Base-by-base conservation (phyloP, 2,888 invertebrate species). In the Volucella bombylans region DNA sequence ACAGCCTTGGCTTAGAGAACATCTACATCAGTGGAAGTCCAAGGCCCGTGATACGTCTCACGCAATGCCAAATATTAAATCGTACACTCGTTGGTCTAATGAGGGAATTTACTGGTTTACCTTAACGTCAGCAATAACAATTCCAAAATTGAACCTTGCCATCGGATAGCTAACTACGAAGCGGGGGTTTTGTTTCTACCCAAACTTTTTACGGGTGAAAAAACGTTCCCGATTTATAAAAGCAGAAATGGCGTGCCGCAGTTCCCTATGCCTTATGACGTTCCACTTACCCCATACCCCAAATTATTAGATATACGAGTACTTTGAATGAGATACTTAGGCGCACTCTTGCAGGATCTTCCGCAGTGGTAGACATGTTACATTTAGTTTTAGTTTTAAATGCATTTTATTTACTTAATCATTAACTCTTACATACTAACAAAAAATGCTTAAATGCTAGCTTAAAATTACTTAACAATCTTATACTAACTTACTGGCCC, bases 1-100 rank as follows among this genome's bases (percentile, higher is more conserved):
- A 89, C 99, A 99, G 89, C 91, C 93, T 0, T 99, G 98, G 97
- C 93, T 99, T 0, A 94, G 94, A 72, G 91, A 93, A 0, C 95
- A 94, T 90, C 91, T 98, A 64, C 94, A 95, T 89, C 95, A 96
- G 88, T 99, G 99, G 99, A 95, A 94, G 88, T 95, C 97, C 0
- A 94, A 94, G 2, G 90, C 92, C 0, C 93, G 94, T 0, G 91
- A 93, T 12, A 93, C 99, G 14, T 94, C 95, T 61, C 92, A 94
- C 73, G 98, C 98, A 0, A 96, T 98, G 95, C 99, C 99, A 0
- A 99, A 99, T 90, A 97, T 99, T 49, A 99, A 99, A 91, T 95
- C 95, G 0, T 99, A 98, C 90, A 94, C 95, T 0, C 93, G 98
- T 10, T 92, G 95, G 2, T 96, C 96, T 0, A 94, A 95, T 0